Conservation (phyloP, 2,888 invertebrate genomes). For the Drosophila antonietae region DNA sequence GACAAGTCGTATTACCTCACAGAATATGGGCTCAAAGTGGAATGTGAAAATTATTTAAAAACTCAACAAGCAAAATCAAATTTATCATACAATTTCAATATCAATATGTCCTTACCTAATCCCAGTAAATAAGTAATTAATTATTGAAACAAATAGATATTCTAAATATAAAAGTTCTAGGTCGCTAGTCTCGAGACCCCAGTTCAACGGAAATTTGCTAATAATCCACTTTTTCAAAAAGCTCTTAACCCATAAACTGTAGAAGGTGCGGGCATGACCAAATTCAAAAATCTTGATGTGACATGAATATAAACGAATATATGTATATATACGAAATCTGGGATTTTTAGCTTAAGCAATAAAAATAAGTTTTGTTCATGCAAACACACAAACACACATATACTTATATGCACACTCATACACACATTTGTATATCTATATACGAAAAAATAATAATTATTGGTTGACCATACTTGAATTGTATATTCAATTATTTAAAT, state of each 20-base stretch:
- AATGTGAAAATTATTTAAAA: neutral
- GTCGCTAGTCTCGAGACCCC: neutral
- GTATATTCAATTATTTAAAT: conserved; percentile 1
- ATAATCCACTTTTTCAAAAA: neutral
- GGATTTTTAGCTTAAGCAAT: conserved; percentile 13
- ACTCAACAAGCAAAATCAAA: neutral
- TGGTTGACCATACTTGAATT: conserved; percentile 2
- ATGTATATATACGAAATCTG: neutral
- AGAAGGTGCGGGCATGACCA: conserved; percentile 9
- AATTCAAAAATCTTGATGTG: conserved; percentile 6
- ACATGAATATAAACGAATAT: conserved; percentile 10
- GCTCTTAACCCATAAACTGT: conserved; percentile 2
- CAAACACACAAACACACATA: neutral
- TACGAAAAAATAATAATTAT: conserved; percentile 3
- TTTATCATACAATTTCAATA: neutral
- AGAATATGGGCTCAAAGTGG: neutral
- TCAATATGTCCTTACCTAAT: neutral
- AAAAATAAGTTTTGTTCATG: conserved; percentile 8
- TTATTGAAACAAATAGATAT: neutral
- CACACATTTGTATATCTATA: neutral
- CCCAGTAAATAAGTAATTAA: neutral
- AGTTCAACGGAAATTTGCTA: neutral
- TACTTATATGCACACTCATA: neutral
- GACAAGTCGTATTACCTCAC: conserved; percentile 1
- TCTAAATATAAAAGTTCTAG: conserved; percentile 4